Evolutionary conservation across 2,888 invertebrate genomes (phyloP).

Genomic region (Belgica antarctica): DNA sequence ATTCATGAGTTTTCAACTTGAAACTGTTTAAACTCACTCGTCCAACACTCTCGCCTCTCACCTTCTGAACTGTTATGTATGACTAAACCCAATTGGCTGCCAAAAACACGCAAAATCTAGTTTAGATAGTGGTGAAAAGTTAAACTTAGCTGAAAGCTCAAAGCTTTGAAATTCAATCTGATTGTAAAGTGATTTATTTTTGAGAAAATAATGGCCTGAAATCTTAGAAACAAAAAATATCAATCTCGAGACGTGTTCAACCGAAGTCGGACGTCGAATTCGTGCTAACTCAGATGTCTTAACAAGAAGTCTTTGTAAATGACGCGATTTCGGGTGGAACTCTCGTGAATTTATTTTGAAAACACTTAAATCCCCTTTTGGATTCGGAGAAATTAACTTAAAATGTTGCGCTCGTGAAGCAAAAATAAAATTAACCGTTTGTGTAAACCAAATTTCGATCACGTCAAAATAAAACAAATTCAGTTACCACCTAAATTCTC

Average conservation of each 20-base stretch:
- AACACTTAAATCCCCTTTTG: background rate
- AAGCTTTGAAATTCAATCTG: background rate
- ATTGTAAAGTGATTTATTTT: background rate
- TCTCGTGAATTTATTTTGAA: slow-evolving; percentile 11
- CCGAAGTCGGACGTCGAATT: background rate
- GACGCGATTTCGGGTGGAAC: background rate
- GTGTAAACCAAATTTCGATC: background rate
- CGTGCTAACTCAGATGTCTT: background rate
- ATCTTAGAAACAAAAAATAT: slow-evolving; percentile 5
- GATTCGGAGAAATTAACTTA: too few relatives aligned
- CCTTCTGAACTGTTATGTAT: background rate
- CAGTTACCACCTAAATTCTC: background rate
- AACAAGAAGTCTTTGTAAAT: background rate
- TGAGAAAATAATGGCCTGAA: background rate
- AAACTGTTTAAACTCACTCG: background rate
- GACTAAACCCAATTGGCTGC: background rate
- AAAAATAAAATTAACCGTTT: background rate
- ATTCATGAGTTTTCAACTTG: background rate
- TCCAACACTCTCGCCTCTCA: background rate
- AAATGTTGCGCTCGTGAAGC: too few relatives aligned
- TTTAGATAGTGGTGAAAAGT: background rate
- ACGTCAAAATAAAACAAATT: background rate
- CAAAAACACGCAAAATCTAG: background rate
- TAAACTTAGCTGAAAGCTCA: background rate
- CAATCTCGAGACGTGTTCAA: background rate